Evolutionary conservation across 2,797 vertebrate species (phyloP).

Genomic region (Rhinogobio ventralis): DNA sequence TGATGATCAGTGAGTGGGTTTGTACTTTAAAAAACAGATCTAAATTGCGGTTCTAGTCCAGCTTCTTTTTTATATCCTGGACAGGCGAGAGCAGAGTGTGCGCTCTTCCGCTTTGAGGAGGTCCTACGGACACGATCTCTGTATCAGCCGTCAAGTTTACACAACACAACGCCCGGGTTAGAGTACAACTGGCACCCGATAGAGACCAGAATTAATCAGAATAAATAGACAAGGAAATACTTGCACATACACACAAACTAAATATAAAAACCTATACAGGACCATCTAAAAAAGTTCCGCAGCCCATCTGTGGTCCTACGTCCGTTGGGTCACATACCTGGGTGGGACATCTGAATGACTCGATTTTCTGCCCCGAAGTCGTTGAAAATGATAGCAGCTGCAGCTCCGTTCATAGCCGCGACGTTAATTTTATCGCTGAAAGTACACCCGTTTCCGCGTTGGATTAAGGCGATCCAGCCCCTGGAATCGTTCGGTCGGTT

Average conservation of each 20-base stretch:
- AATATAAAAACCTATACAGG: not conserved
- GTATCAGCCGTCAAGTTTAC: conserved; percentile 20
- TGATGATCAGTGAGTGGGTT: not conserved
- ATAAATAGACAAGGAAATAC: not conserved
- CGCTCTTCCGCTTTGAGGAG: not conserved
- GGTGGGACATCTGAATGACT: conserved; percentile 86
- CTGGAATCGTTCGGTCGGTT: not conserved
- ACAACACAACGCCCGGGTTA: conserved; percentile 40
- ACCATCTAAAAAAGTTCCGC: not conserved
- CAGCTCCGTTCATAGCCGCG: conserved; percentile 75
- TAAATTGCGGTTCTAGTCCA: not conserved
- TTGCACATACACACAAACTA: not conserved
- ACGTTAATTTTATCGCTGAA: conserved; percentile 84
- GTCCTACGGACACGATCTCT: not conserved
- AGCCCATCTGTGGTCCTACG: not conserved
- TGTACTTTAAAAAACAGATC: not conserved
- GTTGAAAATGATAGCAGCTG: conserved; percentile 84
- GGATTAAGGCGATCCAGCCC: conserved; percentile 83
- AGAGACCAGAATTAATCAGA: not conserved
- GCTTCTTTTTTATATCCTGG: not conserved
- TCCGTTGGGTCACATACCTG: conserved; percentile 69
- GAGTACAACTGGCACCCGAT: conserved; percentile 23
- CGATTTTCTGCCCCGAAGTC: conserved; percentile 78
- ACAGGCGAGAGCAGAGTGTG: not conserved
- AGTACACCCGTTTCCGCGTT: conserved; percentile 84